These are phyloP conservation scores for Cavia aperea DNA, from an alignment of 2,113 vertebrate genomes.

Conservation along the genomic window DNA sequence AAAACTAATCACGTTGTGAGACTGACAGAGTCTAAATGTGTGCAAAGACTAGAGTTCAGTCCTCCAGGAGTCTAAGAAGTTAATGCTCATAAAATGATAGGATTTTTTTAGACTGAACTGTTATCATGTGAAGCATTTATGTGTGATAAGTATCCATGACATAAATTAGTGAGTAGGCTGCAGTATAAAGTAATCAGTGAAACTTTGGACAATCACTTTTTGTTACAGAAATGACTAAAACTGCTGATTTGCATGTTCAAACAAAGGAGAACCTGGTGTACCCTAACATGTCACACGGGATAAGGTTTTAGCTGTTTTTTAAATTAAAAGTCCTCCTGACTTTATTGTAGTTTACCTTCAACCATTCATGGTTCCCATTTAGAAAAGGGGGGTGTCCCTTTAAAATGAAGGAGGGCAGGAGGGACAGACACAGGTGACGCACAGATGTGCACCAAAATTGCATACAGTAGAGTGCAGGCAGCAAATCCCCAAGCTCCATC, in stretches of 20 bases:
- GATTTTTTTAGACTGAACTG: neutral
- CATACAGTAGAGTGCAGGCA: slow-evolving; percentile 56
- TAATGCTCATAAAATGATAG: neutral
- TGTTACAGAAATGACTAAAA: slow-evolving; percentile 24
- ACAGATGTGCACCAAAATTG: slow-evolving; percentile 19
- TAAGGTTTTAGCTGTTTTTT: slow-evolving; percentile 13
- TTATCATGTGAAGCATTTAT: neutral
- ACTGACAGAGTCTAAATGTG: neutral
- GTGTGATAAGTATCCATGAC: neutral
- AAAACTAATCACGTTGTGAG: neutral
- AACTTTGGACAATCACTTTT: neutral
- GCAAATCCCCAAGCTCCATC: slow-evolving; percentile 59
- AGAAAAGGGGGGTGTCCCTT: neutral
- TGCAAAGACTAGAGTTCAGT: neutral
- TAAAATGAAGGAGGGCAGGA: neutral
- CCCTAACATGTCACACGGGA: slow-evolving; percentile 26
- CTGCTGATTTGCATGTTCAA: neutral
- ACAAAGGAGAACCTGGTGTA: neutral
- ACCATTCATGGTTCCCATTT: slow-evolving; percentile 46
- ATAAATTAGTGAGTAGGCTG: neutral
- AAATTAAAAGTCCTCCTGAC: slow-evolving; percentile 47
- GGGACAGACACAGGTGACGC: slow-evolving; percentile 43
- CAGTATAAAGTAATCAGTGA: neutral
- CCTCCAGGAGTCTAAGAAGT: neutral
- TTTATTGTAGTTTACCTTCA: slow-evolving; percentile 40